Evolutionary conservation across 1,140 invertebrate genomes (phyloP), one percentile per base, ranked within the genome.

Genomic region (Drosophila carrolli): DNA sequence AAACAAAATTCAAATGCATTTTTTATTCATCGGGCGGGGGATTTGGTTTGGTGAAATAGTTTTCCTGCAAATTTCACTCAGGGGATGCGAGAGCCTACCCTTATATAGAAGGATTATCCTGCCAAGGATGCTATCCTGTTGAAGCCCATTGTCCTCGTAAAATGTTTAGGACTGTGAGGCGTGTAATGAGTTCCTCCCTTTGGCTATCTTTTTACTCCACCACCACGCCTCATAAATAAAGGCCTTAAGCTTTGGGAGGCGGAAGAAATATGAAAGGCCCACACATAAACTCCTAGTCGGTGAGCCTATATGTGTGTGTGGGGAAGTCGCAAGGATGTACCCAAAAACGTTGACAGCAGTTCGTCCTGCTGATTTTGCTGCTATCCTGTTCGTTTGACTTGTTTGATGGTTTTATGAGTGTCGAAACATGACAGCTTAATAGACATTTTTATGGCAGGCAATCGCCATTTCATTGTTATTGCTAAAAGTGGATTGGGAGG

Each of bases 351-450:
- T 90, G 81, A 79, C 86, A 80, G 60, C 51, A 53, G 51, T 72
- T 78, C 72, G 55, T 41, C 67, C 58, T 75, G 58, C 76, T 55
- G 16, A 16, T 53, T 86, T 78, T 75, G 16, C 86, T 91, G 88
- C 10, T 72, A 63, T 59, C 88, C 88, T 91, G 88, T 81, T 91
- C 70, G 37, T 84, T 91, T 91, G 77, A 84, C 77, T 88, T 81
- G 82, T 91, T 91, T 91, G 88, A 90, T 78, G 86, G 79, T 90
- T 90, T 90, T 90, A 90, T 77, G 88, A 90, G 88, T 84, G 77
- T 83, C 82, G 81, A 77, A 76, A 75, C 74, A 81, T 90, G 88
- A 90, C 84, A 85, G 73, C 63, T 84, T 85, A 89, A 85, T 85
- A 78, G 71, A 71, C 79, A 70, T 55, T 86, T 83, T 90, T 81